Base-by-base conservation (phyloP, 2,888 invertebrate genomes). In the Eupithecia pulchellata region DNA sequence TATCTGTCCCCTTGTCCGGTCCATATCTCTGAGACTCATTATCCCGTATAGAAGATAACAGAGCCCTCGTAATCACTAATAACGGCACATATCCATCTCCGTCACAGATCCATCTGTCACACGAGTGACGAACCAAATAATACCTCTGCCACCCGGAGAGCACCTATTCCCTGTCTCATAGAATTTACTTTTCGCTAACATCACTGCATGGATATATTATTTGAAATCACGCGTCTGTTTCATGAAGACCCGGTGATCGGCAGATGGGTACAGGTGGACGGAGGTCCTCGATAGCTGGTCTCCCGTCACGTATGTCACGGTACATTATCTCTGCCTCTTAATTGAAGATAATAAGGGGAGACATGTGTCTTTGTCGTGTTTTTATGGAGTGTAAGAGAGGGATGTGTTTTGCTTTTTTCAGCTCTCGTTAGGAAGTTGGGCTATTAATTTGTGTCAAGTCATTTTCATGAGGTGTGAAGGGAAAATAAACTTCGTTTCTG, bases 331-430 rank as follows among this genome's bases (percentile, higher is more conserved):
- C 89, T 85, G 89, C 85, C 89, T 91, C 93, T 92, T 93, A 93
- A 93, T 93, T 93, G 93, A 93, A 92, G 92, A 93, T 93, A 93
- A 93, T 93, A 92, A 91, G 92, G 89, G 89, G 84, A 89, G 91
- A 91, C 92, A 93, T 93, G 88, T 93, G 92, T 93, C 93, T 93
- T 89, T 91, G 93, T 92, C 93, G 87, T 88, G 90, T 92, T 92
- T 91, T 92, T 92, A 92, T 92, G 90, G 92, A 85, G 89, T 88
- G 89, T 86, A 86, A 88, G 90, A 86, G 89, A 87, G 87, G 88
- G 89, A 89, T 87, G 87, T 89, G 86, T 88, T 85, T 86, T 89
- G 78, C 77, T 77, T 88, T 91, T 91, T 91, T 91, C 86, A 86
- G 86, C 81, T 86, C 86, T 84, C 85, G 86, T 89, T 89, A 86